Evolutionary conservation across 2,888 invertebrate genomes (phyloP).

Genomic region (Drosophila yooni): DNA sequence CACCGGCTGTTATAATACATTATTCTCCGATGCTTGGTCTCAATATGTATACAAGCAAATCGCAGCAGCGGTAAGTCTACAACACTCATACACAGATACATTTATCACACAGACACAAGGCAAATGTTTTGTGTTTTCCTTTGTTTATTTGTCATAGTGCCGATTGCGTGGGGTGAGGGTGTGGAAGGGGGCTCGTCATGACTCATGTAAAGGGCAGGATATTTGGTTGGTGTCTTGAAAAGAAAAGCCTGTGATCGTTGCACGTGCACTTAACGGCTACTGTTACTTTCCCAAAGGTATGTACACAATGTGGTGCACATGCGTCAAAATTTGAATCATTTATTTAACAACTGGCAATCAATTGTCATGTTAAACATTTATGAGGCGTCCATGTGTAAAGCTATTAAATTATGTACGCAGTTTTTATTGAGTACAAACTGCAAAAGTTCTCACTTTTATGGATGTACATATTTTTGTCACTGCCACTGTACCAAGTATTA

Average conservation of each 20-base stretch:
- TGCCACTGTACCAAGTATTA: background rate
- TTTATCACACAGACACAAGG: background rate
- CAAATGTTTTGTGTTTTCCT: conserved; percentile 23
- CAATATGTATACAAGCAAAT: conserved; percentile 86
- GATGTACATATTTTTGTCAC: background rate
- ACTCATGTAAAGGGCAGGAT: conserved; percentile 31
- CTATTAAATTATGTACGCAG: background rate
- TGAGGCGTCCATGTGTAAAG: background rate
- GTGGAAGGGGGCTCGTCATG: conserved; percentile 38
- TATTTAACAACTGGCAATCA: background rate
- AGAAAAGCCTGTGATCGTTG: background rate
- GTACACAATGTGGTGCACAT: background rate
- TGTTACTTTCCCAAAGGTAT: background rate
- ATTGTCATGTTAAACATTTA: background rate
- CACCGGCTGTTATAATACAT: conserved; percentile 70
- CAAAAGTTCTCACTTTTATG: background rate
- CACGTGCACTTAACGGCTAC: background rate
- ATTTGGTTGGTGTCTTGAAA: conserved; percentile 21
- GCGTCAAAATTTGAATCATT: background rate
- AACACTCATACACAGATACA: conserved; percentile 13
- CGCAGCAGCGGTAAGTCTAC: conserved; percentile 86
- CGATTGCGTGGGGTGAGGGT: background rate
- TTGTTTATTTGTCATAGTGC: conserved; percentile 19
- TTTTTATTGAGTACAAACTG: conserved; percentile 6
- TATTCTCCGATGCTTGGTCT: conserved; percentile 85